Evolutionary conservation across 1,140 invertebrate genomes (phyloP), one percentile per base, ranked within the genome.

Genomic region (Meloidogyne exigua): DNA sequence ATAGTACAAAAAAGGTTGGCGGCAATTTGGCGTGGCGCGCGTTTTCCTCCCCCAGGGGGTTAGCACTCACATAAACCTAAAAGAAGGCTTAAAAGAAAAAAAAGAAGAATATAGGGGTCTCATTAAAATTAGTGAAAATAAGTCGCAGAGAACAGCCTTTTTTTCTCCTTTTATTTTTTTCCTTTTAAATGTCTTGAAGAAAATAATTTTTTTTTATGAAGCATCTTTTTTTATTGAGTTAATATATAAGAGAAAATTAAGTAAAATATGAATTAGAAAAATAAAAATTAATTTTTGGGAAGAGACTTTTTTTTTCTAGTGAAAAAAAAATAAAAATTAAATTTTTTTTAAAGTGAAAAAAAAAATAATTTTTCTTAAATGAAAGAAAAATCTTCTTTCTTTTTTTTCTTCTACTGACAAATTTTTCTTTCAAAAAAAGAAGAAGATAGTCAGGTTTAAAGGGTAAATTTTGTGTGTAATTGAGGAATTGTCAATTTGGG

Each of bases 401-500:
- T 32, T 32, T 32, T 32, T 10, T 39, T 39, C 10, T 39, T 39
- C 10, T 39, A 10, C 9, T 39, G 10, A 39, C 36, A 39, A 39
- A 39, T 39, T 39, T 3, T 32, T 39, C 36, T 7, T 10, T 10
- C 0, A 39, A n/a, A 57, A 5, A n/a, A 18, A 4, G 4, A 44
- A 49, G 5, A 15, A 15, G 18, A 5, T 21, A 5, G 49, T 57
- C 49, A 57, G 49, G 49, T 57, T 57, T 57, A 57, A 57, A 49
- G 44, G 44, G 44, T 49, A 49, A 49, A 57, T 5, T 57, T 57
- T 57, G 3, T 57, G 3, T n/a, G 49, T 57, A 57, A 57, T 57
- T 57, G 49, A 57, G n/a, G 49, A 57, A 57, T 57, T 57, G 49
- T 57, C 49, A 57, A 57, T 57, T 57, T 57, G 49, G n/a, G 49